A percentile compares a stretch with the other conserved stretches of the same genome.
Conservation (phyloP, 2,888 invertebrate species). For the Arge pagana region DNA sequence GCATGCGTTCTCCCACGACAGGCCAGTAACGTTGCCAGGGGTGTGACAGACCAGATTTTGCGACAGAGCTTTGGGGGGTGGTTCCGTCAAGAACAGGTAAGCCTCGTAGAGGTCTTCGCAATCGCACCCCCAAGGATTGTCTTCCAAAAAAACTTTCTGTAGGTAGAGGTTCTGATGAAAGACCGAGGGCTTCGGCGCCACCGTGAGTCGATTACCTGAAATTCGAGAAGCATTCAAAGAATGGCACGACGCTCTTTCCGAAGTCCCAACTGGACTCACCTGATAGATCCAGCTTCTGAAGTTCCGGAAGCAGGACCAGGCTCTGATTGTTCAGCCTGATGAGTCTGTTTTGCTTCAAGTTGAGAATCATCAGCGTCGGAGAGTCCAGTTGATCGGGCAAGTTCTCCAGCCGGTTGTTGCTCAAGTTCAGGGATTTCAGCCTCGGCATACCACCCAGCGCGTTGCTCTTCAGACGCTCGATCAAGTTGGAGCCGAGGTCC, state of each 20-base stretch:
- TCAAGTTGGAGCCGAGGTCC: conserved; percentile 45
- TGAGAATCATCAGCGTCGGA: conserved; percentile 65
- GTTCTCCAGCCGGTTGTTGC: conserved; percentile 67
- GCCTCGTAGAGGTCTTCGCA: conserved; percentile 68
- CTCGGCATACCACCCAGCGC: conserved; percentile 58
- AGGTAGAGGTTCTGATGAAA: conserved; percentile 67
- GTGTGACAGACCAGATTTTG: conserved; percentile 68
- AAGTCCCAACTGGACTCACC: conserved; percentile 33
- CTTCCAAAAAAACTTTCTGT: conserved; percentile 65
- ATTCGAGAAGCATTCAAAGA: neutral
- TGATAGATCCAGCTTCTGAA: conserved; percentile 67
- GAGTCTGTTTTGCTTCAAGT: conserved; percentile 65
- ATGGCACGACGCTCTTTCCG: neutral
- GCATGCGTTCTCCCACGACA: conserved; percentile 73
- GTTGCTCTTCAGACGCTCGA: conserved; percentile 33
- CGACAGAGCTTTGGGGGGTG: conserved; percentile 63
- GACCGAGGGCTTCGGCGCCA: conserved; percentile 63
- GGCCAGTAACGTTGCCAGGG: conserved; percentile 66
- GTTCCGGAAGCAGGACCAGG: conserved; percentile 66
- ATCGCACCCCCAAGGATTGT: conserved; percentile 80
- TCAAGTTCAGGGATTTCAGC: conserved; percentile 67
- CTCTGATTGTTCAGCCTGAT: conserved; percentile 66
- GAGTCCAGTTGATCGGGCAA: conserved; percentile 69
- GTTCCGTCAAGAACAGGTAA: conserved; percentile 65
- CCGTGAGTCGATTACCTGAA: conserved; percentile 71